Conservation (phyloP, 2,888 invertebrate genomes). For the Mesorhabditis sp. region DNA sequence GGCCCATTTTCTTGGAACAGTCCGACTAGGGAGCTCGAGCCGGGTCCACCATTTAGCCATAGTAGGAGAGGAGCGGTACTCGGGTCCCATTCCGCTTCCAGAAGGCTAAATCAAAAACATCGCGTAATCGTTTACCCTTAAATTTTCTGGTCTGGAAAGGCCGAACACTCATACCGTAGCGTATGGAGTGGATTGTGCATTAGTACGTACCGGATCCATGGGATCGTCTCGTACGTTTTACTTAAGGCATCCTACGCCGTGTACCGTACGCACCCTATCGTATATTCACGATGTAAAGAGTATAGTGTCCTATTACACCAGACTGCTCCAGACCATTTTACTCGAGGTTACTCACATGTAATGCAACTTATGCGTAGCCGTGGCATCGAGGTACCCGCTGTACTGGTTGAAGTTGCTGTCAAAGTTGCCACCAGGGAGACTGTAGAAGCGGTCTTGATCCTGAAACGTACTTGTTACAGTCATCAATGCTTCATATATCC, state of each 20-base stretch:
- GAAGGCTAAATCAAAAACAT: constrained; percentile 15
- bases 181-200: too few species aligned
- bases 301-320: too few species aligned
- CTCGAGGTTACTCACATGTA: constrained; percentile 14
- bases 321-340: too few species aligned
- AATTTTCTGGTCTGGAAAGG: too few species aligned
- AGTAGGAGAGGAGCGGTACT: constrained; percentile 27
- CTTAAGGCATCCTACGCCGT: too few species aligned
- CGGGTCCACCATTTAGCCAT: constrained; percentile 46
- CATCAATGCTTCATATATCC: neutral
- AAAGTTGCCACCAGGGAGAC: constrained; percentile 34
- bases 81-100: constrained; percentile 29
- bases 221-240: too few species aligned
- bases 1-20: constrained; percentile 61
- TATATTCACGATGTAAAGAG: too few species aligned
- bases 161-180: too few species aligned
- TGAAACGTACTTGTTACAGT: neutral
- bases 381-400: constrained; percentile 36
- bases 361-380: constrained; percentile 25
- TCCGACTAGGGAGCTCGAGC: constrained; percentile 44
- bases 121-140: too few species aligned
- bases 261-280: too few species aligned
- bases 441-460: constrained; percentile 10
- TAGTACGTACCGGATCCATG: too few species aligned
- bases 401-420: constrained; percentile 37